Evolutionary conservation across 2,797 vertebrate genomes (phyloP).

Genomic region (Rachycentron canadum): DNA sequence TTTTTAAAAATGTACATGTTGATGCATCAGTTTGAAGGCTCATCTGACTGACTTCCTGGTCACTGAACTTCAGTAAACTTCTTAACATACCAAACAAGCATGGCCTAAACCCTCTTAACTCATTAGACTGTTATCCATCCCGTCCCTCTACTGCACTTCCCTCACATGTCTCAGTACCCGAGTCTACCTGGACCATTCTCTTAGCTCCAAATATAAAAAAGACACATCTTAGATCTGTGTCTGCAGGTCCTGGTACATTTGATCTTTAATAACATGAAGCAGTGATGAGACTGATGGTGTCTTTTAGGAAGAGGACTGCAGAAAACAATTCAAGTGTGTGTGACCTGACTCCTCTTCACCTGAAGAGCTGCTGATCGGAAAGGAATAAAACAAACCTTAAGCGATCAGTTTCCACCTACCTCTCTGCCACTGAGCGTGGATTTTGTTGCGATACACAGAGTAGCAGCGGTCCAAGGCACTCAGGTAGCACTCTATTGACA

Average conservation of each 20-base stretch:
- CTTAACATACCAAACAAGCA: constrained; percentile 46
- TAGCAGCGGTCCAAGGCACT: constrained; percentile 97
- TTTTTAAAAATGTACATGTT: constrained; percentile 6
- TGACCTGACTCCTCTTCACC: background rate
- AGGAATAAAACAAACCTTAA: background rate
- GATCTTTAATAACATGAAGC: background rate
- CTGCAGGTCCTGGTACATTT: too few species aligned
- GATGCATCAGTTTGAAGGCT: constrained; percentile 23
- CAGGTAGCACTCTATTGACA: constrained; percentile 98
- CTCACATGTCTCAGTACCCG: background rate
- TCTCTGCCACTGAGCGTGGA: constrained; percentile 95
- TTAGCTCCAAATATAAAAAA: background rate
- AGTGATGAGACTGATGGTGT: background rate
- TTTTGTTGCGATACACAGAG: constrained; percentile 93
- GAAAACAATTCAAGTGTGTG: too few species aligned
- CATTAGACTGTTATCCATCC: constrained; percentile 42
- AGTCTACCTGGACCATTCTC: too few species aligned
- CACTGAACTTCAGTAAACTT: constrained; percentile 58
- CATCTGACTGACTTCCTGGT: constrained; percentile 33
- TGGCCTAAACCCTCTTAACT: constrained; percentile 60
- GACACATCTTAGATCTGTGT: too few species aligned
- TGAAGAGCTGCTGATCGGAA: background rate
- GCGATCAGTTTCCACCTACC: constrained; percentile 80
- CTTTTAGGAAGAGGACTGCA: too few species aligned
- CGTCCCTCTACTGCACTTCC: background rate